Conservation (phyloP, 2,888 invertebrate species). For the Tineola bisselliella region DNA sequence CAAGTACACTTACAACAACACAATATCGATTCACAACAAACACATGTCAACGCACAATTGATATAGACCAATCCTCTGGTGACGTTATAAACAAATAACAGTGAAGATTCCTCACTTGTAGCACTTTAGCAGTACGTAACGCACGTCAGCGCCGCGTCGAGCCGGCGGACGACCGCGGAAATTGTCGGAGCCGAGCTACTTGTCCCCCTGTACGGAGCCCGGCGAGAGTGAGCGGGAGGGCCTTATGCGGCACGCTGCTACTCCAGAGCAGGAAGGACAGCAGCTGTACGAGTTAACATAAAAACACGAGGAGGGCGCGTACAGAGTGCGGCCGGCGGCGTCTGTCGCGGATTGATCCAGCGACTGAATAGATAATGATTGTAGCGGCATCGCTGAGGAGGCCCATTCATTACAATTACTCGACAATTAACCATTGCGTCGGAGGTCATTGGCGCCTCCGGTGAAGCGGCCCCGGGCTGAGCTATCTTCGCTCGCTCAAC, state of each 20-base stretch:
- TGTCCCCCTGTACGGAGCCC: conserved; percentile 41
- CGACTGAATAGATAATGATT: conserved; percentile 45
- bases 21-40: neutral
- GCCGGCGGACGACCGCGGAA: conserved; percentile 61
- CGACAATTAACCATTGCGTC: conserved; percentile 39
- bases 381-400: conserved; percentile 32
- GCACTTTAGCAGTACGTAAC: conserved; percentile 41
- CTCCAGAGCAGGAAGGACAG: conserved; percentile 21
- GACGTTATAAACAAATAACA: conserved; percentile 59
- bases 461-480: neutral
- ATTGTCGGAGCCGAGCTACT: conserved; percentile 45
- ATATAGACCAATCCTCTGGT: conserved; percentile 43
- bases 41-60: conserved; percentile 19
- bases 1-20: neutral
- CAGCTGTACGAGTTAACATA: conserved; percentile 40
- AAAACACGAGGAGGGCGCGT: conserved; percentile 35
- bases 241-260: conserved; percentile 16
- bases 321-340: conserved; percentile 28
- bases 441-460: conserved; percentile 42
- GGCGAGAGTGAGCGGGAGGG: conserved; percentile 38
- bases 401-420: conserved; percentile 50
- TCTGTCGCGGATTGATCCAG: conserved; percentile 44
- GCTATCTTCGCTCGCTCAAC: neutral
- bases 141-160: conserved; percentile 63
- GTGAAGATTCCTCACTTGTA: conserved; percentile 51